These are phyloP conservation scores for Leptosomus discolor DNA, from an alignment of 2,113 vertebrate species.

Conservation along the genomic window DNA sequence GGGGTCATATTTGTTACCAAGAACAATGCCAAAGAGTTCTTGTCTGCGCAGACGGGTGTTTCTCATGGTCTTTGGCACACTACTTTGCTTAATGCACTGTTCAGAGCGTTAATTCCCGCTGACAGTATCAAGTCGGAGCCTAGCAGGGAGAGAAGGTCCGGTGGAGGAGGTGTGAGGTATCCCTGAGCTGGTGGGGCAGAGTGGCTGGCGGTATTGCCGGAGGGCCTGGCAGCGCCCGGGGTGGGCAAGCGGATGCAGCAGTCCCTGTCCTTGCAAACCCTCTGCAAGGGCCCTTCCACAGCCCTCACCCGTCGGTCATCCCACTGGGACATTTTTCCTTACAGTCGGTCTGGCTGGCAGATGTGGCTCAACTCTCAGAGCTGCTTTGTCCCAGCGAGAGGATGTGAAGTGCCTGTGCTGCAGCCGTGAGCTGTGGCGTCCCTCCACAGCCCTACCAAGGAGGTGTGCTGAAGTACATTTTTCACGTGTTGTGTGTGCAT, in stretches of 20 bases:
- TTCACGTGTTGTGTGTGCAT: neutral
- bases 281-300: neutral
- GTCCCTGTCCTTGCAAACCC: neutral
- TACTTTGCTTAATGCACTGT: neutral
- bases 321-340: neutral
- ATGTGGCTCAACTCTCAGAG: neutral
- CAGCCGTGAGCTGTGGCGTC: neutral
- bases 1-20: neutral
- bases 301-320: accelerated
- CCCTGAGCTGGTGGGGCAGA: neutral
- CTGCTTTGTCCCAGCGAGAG: neutral
- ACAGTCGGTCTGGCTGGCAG: neutral
- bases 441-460: accelerated
- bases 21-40: slow-evolving; percentile 1
- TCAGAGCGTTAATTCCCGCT: neutral
- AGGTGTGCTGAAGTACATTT: neutral
- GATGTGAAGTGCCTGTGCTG: neutral
- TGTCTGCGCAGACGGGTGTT: neutral
- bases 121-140: neutral
- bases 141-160: neutral
- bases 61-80: neutral
- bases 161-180: neutral
- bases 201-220: neutral
- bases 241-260: neutral
- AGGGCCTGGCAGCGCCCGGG: neutral